Percentiles rank a stretch among this genome's conserved stretches.
Evolutionary conservation across 2,888 invertebrate species (phyloP).

Genomic region (Zhuqinia jingwanae): DNA sequence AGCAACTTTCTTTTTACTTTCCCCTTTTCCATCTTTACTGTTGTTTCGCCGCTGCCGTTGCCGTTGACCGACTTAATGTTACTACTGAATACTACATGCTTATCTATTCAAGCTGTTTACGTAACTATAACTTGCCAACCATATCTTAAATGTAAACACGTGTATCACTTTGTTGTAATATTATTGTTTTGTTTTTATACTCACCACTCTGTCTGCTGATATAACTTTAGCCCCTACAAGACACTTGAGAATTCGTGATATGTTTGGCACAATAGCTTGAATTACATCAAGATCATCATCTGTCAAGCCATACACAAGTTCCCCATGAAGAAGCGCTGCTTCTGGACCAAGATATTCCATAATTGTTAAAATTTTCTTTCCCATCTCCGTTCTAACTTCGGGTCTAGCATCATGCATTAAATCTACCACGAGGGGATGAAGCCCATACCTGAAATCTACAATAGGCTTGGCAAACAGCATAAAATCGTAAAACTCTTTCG

Average conservation of each 20-base stretch:
- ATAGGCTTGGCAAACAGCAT: constrained; percentile 74
- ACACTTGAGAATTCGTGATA: constrained; percentile 75
- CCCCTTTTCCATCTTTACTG: too few relatives aligned
- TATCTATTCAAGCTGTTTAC: too few relatives aligned
- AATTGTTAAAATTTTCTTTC: constrained; percentile 69
- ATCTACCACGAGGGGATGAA: constrained; percentile 74
- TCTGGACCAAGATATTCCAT: constrained; percentile 73
- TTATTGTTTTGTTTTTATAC: background rate
- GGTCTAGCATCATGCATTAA: constrained; percentile 74
- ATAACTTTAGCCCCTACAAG: constrained; percentile 75
- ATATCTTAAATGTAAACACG: too few relatives aligned
- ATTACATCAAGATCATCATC: constrained; percentile 77
- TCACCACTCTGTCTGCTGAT: constrained; percentile 76
- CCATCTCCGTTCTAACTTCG: constrained; percentile 73
- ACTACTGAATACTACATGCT: too few relatives aligned
- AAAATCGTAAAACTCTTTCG: constrained; percentile 73
- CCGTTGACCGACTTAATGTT: too few relatives aligned
- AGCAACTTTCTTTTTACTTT: too few relatives aligned
- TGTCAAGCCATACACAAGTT: constrained; percentile 75
- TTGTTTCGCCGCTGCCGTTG: too few relatives aligned
- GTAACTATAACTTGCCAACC: too few relatives aligned
- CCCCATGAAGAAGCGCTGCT: constrained; percentile 72
- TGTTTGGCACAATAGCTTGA: constrained; percentile 74
- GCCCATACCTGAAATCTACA: constrained; percentile 76
- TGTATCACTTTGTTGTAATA: too few relatives aligned